Evolutionary conservation across 2,888 invertebrate genomes (phyloP), one percentile per base, ranked within the genome.

Genomic region (Phyllotreta striolata): DNA sequence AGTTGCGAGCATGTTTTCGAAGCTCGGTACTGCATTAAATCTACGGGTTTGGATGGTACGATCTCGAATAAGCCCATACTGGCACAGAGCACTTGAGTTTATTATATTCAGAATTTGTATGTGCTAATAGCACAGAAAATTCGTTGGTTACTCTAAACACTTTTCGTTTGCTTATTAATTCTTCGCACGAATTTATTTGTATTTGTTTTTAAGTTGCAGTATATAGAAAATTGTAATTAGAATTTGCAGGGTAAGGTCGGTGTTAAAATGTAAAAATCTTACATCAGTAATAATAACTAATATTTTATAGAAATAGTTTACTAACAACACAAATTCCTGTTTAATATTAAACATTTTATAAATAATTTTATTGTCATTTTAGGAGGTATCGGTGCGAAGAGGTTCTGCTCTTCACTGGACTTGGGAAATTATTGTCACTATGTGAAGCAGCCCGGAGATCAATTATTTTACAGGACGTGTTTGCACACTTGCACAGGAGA

Each of bases 371-470:
- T 65, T 63, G 63, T 68, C 1, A 24, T 84, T 85, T 64, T 81
- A 94, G 94, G 93, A 83, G 93, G 94, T 14, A 90, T 95, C 67
- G 94, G 95, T 49, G 93, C 95, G 39, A 91, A 91, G 75, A 85
- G 96, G 69, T 95, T 88, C 77, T 96, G 96, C 79, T 95, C 95
- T 1, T 89, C 95, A 0, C 83, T 91, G 74, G 91, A 95, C 80
- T 83, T 94, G 76, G 95, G 95, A 10, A 94, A 93, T 80, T 94
- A 93, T 75, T 96, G 96, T 81, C 91, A 95, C 78, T 94, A 93
- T 80, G 93, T 95, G 0, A 83, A 86, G 67, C 91, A 95, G 71
- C 90, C 90, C 6, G 95, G 95, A n/a, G 96, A 96, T 79, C 87
- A 85, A 73, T 81, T 93, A 73, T 72, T 66, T 63, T 95, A 95